Conservation (phyloP, 2,113 vertebrate genomes). For the Cervus canadensis region DNA sequence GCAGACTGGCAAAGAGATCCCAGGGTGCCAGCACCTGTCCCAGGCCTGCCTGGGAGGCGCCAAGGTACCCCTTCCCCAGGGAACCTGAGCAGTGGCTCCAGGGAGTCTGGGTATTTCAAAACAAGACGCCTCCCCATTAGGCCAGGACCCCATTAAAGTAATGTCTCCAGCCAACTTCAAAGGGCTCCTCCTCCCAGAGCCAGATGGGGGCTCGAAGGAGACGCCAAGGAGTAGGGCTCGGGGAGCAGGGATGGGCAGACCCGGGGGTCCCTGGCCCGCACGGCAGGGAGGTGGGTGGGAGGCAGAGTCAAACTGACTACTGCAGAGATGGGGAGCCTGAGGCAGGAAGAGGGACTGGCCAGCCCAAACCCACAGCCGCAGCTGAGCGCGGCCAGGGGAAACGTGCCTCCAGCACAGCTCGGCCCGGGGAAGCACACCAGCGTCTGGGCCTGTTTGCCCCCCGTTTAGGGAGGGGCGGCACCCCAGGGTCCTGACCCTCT, state of each 20-base stretch:
- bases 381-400: rapidly evolving
- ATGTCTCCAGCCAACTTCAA: not conserved
- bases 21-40: not conserved
- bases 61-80: not conserved
- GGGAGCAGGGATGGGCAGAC: not conserved
- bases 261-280: not conserved
- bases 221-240: not conserved
- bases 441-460: not conserved
- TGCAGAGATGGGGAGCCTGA: not conserved
- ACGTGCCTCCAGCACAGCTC: too few species aligned
- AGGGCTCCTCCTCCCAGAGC: not conserved
- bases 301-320: not conserved
- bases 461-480: not conserved
- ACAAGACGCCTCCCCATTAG: not conserved
- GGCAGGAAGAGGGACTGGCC: not conserved
- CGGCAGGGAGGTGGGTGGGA: too few species aligned
- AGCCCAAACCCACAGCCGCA: not conserved
- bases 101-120: not conserved
- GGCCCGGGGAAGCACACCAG: not conserved
- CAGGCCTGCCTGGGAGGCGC: not conserved
- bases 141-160: not conserved
- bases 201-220: not conserved
- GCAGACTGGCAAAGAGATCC: not conserved
- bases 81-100: not conserved
- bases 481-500: not conserved